Evolutionary conservation across 2,888 invertebrate genomes (phyloP), one percentile per base, ranked within the genome.

Genomic region (Habroteleia sp.): DNA sequence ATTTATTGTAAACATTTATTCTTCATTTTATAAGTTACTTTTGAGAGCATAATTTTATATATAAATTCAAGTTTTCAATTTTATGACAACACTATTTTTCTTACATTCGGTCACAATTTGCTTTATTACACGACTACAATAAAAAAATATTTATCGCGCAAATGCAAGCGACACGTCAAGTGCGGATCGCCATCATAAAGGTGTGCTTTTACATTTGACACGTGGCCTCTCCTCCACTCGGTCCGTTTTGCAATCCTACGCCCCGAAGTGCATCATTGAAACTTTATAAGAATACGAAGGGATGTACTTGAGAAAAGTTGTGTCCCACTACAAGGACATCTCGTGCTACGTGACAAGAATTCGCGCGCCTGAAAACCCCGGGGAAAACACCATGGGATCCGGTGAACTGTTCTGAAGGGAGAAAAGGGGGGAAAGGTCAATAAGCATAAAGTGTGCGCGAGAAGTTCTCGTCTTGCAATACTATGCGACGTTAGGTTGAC

Each of bases 271-370:
- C 31, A 33, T 63, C 63, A 72, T 63, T 58, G 72, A 72, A 72
- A 58, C 72, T 72, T 65, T 72, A 65, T 48, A 58, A 52, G 72
- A 72, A 65, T 65, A 42, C 65, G 65, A 58, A 48, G 65, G 52
- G 42, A 58, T 50, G 58, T 65, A 65, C 58, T 65, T 65, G 63
- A 58, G 72, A 42, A 48, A 65, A 65, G 65, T 72, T 65, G 72
- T 65, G 44, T 65, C 58, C 58, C 35, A 52, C 48, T 72, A 50
- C 58, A 63, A 58, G 72, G 65, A 35, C 58, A 58, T 50, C 52
- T 8, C 11, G 37, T 13, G 39, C 31, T 41, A 72, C 72, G 72
- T 72, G 72, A 73, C 65, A 20, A 2, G 58, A 65, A 73, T 72
- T 52, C 39, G 6, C 25, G 42, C 17, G 41, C 3, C 29, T 20